These are phyloP conservation scores for Eudemis profundana DNA, from an alignment of 2,888 invertebrate genomes.

Conservation along the genomic window DNA sequence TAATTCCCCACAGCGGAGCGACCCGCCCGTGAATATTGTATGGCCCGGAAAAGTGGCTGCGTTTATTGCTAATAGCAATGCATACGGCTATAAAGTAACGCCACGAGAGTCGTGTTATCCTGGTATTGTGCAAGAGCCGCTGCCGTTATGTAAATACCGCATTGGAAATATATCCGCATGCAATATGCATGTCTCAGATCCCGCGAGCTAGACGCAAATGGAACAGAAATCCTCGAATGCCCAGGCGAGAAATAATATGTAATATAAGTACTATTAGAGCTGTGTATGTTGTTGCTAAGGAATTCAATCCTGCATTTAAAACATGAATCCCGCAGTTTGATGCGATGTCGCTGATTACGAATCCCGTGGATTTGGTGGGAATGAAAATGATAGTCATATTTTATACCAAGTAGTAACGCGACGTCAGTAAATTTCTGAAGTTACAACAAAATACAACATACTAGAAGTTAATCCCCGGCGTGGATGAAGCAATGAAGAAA, in stretches of 20 bases:
- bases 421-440: no score
- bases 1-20: constrained; percentile 52
- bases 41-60: constrained; percentile 49
- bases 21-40: constrained; percentile 59
- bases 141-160: constrained; percentile 13
- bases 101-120: constrained; percentile 14
- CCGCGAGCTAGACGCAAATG: constrained; percentile 15
- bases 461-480: no score
- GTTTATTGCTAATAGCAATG: constrained; percentile 50
- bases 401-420: no score
- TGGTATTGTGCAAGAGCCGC: neutral
- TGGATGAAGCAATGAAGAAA: no score
- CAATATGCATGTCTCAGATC: constrained; percentile 3
- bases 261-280: no score
- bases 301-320: no score
- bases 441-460: no score
- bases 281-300: no score
- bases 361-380: no score
- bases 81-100: constrained; percentile 23
- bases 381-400: no score
- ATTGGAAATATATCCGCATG: constrained; percentile 8
- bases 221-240: constrained; percentile 6
- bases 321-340: no score
- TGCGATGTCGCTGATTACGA: no score
- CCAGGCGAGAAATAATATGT: neutral